These are phyloP conservation scores for Zaprionus obscuricornis DNA, from an alignment of 2,888 invertebrate species.

Conservation along the genomic window DNA sequence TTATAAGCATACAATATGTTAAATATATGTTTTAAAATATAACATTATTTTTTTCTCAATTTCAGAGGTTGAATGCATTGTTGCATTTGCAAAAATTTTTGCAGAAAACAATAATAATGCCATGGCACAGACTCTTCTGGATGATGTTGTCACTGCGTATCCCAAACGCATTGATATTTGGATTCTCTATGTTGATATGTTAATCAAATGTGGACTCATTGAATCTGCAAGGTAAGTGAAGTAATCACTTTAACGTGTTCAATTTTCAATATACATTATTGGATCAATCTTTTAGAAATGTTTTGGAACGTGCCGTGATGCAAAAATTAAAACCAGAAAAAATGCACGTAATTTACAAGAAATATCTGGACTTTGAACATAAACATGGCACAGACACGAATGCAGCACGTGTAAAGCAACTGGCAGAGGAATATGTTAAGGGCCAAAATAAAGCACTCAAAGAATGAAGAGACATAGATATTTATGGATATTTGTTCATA, in stretches of 20 bases:
- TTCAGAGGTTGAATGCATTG: slow-evolving; percentile 92
- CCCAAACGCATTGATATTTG: slow-evolving; percentile 95
- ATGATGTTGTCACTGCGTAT: slow-evolving; percentile 93
- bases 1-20: too few relatives aligned
- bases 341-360: slow-evolving; percentile 94
- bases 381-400: slow-evolving; percentile 88
- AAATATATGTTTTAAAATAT: background rate
- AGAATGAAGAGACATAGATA: too few relatives aligned
- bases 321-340: slow-evolving; percentile 91
- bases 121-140: slow-evolving; percentile 94
- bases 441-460: slow-evolving; percentile 46
- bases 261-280: background rate
- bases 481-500: too few relatives aligned
- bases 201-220: slow-evolving; percentile 88
- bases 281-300: slow-evolving; percentile 87
- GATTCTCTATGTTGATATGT: slow-evolving; percentile 93
- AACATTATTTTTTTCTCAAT: slow-evolving; percentile 40
- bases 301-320: slow-evolving; percentile 90
- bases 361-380: slow-evolving; percentile 93
- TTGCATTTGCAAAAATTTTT: slow-evolving; percentile 95
- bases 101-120: slow-evolving; percentile 90
- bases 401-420: slow-evolving; percentile 87
- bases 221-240: slow-evolving; percentile 89
- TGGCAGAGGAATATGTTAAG: slow-evolving; percentile 85
- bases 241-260: background rate